A percentile compares a stretch with the other conserved stretches of the same genome.
Conservation (phyloP, 2,888 invertebrate genomes). For the Sialis lutaria region DNA sequence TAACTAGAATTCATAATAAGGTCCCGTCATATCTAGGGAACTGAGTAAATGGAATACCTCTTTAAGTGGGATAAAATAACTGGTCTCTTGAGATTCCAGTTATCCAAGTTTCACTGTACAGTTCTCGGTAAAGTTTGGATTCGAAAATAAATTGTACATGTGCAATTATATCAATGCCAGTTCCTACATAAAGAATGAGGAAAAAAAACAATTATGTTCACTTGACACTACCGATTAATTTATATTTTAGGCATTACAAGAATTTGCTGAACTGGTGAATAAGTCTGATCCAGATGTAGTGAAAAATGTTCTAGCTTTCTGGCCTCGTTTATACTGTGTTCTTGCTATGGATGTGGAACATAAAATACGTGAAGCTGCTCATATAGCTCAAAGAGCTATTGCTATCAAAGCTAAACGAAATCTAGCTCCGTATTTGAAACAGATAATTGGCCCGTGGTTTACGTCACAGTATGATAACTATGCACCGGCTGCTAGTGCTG, state of each 20-base stretch:
- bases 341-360: constrained; percentile 66
- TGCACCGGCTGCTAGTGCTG: constrained; percentile 64
- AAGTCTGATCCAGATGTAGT: constrained; percentile 46
- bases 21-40: too few relatives aligned
- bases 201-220: too few relatives aligned
- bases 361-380: constrained; percentile 63
- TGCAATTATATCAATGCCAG: too few relatives aligned
- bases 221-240: not conserved
- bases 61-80: too few relatives aligned
- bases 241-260: constrained; percentile 52
- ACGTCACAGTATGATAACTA: constrained; percentile 71
- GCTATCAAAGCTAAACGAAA: constrained; percentile 52
- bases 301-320: constrained; percentile 56
- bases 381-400: constrained; percentile 52
- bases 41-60: too few relatives aligned
- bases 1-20: too few relatives aligned
- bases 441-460: constrained; percentile 70
- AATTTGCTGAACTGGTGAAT: constrained; percentile 53
- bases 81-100: too few relatives aligned
- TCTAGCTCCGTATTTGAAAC: constrained; percentile 62
- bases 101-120: too few relatives aligned
- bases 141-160: too few relatives aligned
- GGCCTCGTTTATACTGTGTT: constrained; percentile 65
- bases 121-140: too few relatives aligned
- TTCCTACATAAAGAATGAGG: not conserved